Evolutionary conservation across 2,888 invertebrate genomes (phyloP).

Genomic region (Cremastinae sp.): DNA sequence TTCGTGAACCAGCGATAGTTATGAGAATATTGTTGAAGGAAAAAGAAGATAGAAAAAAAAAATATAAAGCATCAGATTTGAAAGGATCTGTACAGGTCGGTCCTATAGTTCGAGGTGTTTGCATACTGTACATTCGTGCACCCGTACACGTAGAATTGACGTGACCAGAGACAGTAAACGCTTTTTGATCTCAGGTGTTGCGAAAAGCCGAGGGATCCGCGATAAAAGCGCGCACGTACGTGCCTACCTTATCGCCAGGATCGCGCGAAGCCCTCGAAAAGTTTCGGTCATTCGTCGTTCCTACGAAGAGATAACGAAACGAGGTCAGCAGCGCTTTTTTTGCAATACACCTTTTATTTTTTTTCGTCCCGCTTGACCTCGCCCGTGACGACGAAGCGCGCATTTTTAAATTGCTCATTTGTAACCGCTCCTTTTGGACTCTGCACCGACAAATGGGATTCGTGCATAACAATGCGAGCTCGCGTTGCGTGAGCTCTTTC

Average conservation of each 20-base stretch:
- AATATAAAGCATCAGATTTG: background rate
- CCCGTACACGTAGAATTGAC: background rate
- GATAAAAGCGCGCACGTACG: too few species aligned
- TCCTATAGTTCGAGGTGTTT: background rate
- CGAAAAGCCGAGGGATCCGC: background rate
- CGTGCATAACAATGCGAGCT: background rate
- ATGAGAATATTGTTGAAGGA: too few species aligned
- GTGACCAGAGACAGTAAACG: slow-evolving; percentile 1
- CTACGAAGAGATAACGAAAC: background rate
- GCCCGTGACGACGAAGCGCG: background rate
- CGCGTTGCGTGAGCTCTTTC: slow-evolving; percentile 50
- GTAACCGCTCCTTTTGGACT: background rate
- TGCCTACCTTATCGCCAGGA: too few species aligned
- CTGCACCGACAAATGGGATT: background rate
- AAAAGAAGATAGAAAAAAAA: background rate
- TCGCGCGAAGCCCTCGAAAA: too few species aligned
- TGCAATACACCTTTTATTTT: too few species aligned
- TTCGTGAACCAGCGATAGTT: too few species aligned
- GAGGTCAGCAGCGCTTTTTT: background rate
- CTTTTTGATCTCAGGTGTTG: background rate
- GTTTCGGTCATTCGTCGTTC: background rate
- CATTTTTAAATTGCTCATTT: background rate
- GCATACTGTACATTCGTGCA: background rate
- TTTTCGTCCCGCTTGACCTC: background rate
- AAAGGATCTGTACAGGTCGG: background rate